These are phyloP conservation scores for Sesia apiformis DNA, from an alignment of 2,888 invertebrate species.

Conservation along the genomic window DNA sequence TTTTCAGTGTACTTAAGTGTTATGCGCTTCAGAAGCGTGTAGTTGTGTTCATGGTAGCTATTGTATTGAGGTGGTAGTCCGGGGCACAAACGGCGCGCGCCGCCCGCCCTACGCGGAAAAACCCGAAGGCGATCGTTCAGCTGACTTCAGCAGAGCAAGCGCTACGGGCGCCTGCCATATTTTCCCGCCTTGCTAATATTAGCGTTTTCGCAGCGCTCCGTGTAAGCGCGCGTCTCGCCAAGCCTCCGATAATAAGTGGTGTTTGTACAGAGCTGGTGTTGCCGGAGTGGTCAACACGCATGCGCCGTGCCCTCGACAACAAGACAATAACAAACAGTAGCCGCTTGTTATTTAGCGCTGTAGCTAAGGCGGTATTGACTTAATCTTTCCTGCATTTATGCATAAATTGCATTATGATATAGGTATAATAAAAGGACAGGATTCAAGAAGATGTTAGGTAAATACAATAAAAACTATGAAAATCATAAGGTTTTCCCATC, in stretches of 20 bases:
- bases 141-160: conserved; percentile 10
- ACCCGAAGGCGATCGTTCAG: conserved; percentile 22
- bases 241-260: conserved; percentile 36
- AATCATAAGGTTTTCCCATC: too few relatives aligned
- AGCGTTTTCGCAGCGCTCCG: conserved; percentile 26
- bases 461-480: too few relatives aligned
- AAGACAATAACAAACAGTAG: conserved; percentile 23
- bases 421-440: too few relatives aligned
- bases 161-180: conserved; percentile 16
- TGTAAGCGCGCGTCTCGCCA: conserved; percentile 26
- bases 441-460: too few relatives aligned
- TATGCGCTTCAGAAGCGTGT: conserved; percentile 17
- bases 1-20: neutral
- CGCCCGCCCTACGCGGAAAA: conserved; percentile 62
- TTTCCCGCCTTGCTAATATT: conserved; percentile 44
- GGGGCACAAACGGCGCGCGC: conserved; percentile 51
- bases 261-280: conserved; percentile 8
- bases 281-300: conserved; percentile 28
- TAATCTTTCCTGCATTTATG: conserved; percentile 15
- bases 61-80: conserved; percentile 4
- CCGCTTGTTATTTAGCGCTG: conserved; percentile 8
- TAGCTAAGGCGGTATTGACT: conserved; percentile 40
- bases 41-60: conserved; percentile 20
- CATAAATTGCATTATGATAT: too few relatives aligned
- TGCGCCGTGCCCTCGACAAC: conserved; percentile 38